These are phyloP conservation scores for Indicator indicator DNA, from an alignment of 2,113 vertebrate species.

Conservation along the genomic window DNA sequence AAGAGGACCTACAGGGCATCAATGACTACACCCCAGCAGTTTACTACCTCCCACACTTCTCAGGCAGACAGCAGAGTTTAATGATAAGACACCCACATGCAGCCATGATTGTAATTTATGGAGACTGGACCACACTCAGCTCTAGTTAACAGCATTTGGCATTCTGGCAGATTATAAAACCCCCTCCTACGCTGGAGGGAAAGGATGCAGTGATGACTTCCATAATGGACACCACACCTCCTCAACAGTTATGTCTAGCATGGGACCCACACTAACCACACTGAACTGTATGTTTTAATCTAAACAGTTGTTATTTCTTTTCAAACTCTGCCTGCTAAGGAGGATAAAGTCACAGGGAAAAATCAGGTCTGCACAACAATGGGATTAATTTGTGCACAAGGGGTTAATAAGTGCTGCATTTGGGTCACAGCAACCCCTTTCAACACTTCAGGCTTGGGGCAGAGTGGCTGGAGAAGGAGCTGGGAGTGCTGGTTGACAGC, in stretches of 20 bases:
- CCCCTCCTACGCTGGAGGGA: neutral
- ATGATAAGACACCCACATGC: neutral
- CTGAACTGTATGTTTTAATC: neutral
- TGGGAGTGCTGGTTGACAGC: too few relatives aligned
- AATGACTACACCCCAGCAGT: neutral
- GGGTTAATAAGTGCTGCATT: neutral
- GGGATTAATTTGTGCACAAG: neutral
- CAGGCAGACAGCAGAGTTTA: neutral
- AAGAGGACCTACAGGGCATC: neutral
- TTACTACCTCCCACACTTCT: slow-evolving; percentile 12
- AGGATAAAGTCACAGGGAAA: neutral
- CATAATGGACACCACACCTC: neutral
- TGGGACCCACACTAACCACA: neutral
- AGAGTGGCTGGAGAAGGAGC: too few relatives aligned
- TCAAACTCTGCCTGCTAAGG: neutral
- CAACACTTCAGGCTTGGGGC: too few relatives aligned
- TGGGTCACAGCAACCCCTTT: too few relatives aligned
- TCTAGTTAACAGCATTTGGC: neutral
- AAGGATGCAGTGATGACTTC: neutral
- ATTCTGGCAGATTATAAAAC: neutral
- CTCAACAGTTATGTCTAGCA: neutral
- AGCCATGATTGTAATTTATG: neutral
- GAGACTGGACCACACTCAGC: neutral
- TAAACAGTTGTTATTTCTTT: neutral
- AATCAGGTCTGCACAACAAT: neutral